Base-by-base conservation (phyloP, 2,888 invertebrate species). In the Cataglyphis rosenhaueri region DNA sequence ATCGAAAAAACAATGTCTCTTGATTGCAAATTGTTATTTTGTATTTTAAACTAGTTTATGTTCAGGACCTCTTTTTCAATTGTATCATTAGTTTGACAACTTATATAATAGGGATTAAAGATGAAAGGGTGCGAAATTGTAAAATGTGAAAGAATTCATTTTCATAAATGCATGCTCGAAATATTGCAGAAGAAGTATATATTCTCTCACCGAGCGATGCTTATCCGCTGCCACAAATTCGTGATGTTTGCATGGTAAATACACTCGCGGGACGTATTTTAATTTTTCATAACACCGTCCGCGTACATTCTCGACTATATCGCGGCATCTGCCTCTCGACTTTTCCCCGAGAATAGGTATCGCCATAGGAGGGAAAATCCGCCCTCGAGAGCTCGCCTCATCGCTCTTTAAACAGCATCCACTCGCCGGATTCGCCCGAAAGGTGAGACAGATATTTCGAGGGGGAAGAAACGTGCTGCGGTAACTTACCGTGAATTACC, bases 401-500 rank as follows among this genome's bases (percentile, higher is more conserved):
- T 71, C 57, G 59, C 73, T 44, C 59, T 79, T 79, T 79, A 79
- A 52, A 59, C 57, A 57, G 18, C 32, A 32, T 0, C 41, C 41
- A 21, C 21, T 76, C n/a, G 57, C 57, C 32, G 44, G 57, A 55
- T 66, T 29, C 66, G 15, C 66, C 41, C 76, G 38, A 25, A 18
- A 71, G 65, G 12, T 21, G 57, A 59, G 59, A 15, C 15, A 29
- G 38, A 66, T 12, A 18, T 18, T 59, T 9, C 78, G 21, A 35
- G 59, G 41, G 73, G 44, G 32, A 78, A 82, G 74, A 85, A 88
- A 86, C 82, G 75, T 81, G 85, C 84, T 82, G 44, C 82, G 55
- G 68, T 75, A 73, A 85, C 86, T 91, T 86, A 84, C 85, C 87
- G 88, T 91, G 90, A 93, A 93, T 93, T 92, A 92, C 91, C 87